These are phyloP conservation scores for Ceryle rudis DNA, from an alignment of 2,797 vertebrate genomes.

Conservation along the genomic window DNA sequence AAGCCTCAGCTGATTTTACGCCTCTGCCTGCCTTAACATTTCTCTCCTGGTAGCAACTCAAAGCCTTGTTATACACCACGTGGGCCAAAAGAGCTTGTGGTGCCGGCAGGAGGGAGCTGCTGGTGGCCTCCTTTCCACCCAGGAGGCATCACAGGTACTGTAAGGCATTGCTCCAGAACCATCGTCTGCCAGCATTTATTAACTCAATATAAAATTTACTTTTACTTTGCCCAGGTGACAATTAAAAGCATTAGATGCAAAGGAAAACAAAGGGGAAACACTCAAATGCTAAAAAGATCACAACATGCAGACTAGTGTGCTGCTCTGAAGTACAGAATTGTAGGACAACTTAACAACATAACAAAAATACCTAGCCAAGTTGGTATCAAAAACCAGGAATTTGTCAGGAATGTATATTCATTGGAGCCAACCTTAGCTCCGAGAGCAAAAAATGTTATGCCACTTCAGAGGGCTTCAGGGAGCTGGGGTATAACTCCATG, in stretches of 20 bases:
- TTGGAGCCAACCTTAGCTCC: not conserved
- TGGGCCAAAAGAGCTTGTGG: not conserved
- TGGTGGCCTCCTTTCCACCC: not conserved
- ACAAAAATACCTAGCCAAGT: not conserved
- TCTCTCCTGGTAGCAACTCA: not conserved
- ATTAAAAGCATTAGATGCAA: not conserved
- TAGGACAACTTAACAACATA: not conserved
- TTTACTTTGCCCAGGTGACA: not conserved
- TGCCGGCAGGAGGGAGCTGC: not conserved
- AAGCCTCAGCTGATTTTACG: conserved; percentile 41
- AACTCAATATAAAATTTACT: not conserved
- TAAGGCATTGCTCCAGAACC: not conserved
- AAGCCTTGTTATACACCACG: not conserved
- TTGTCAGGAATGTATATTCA: not conserved
- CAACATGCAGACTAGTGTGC: not conserved
- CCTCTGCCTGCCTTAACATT: not conserved
- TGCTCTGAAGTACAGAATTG: not conserved
- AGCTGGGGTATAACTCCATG: not conserved
- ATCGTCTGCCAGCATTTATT: not conserved
- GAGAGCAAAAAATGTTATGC: not conserved
- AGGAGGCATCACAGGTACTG: not conserved
- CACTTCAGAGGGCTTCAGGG: not conserved
- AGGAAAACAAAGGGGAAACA: not conserved
- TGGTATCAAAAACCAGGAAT: not conserved
- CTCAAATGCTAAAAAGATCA: accelerated